phyloP scores from a whole-genome alignment of 92 coral and sea anemone genomes.

The Porites rus region DNA sequence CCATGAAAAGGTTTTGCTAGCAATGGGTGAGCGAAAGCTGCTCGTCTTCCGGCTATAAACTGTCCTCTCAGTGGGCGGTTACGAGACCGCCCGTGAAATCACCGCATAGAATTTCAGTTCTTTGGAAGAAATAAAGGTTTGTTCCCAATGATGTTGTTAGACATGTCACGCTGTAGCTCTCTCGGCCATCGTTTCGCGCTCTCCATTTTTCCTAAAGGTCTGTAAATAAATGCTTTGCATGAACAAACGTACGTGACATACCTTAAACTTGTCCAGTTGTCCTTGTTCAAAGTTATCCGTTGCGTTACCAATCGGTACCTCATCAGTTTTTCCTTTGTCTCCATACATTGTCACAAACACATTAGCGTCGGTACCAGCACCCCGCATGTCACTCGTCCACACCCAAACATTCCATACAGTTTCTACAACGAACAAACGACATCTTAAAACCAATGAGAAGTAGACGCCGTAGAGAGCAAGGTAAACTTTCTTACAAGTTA shows the following conservation, averaged over 20 bases:
- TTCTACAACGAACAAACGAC: conserved; percentile 56
- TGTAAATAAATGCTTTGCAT: not conserved
- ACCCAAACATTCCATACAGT: conserved; percentile 94
- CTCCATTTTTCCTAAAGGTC: not conserved
- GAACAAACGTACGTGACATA: conserved; percentile 13
- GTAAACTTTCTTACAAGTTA: no score
- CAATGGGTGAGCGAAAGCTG: no score
- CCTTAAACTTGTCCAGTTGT: conserved; percentile 97
- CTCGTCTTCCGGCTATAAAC: no score
- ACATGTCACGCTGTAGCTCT: not conserved
- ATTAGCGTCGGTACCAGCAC: conserved; percentile 97
- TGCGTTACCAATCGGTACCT: conserved; percentile 85
- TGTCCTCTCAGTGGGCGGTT: no score
- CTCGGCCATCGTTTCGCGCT: not conserved
- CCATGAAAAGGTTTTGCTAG: no score
- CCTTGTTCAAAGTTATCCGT: conserved; percentile 98
- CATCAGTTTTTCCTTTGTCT: conserved; percentile 93
- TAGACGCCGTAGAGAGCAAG: not conserved
- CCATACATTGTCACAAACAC: conserved; percentile 92
- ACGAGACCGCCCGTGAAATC: no score
- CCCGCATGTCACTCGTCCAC: conserved; percentile 94
- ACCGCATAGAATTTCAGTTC: not conserved
- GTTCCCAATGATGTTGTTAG: not conserved
- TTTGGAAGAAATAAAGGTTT: no score
- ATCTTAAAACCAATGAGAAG: not conserved